Evolutionary conservation across 2,113 vertebrate genomes (phyloP).

Genomic region (Tenrec ecaudatus): DNA sequence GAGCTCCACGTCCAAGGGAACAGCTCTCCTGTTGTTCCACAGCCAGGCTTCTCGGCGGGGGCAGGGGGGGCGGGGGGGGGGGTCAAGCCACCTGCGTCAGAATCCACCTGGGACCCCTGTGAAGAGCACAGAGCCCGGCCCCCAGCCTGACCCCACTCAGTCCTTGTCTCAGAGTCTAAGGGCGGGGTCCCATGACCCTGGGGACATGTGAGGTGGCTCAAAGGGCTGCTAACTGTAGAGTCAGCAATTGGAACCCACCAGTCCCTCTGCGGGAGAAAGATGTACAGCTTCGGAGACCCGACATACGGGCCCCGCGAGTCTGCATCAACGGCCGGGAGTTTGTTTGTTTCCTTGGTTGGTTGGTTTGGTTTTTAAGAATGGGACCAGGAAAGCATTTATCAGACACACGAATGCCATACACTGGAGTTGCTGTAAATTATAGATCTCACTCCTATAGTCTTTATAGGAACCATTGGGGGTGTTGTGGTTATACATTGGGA

Average conservation of each 20-base stretch:
- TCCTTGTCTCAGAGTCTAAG: neutral
- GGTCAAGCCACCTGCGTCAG: neutral
- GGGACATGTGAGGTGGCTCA: too few species aligned
- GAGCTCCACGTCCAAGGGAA: neutral
- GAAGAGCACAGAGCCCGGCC: constrained; percentile 5
- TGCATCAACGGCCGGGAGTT: too few species aligned
- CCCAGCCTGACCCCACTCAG: neutral
- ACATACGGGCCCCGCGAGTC: too few species aligned
- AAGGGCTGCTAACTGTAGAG: too few species aligned
- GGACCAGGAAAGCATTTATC: neutral
- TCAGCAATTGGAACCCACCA: too few species aligned
- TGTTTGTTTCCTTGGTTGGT: too few species aligned
- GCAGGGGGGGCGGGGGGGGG: too few species aligned
- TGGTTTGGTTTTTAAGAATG: too few species aligned
- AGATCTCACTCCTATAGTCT: neutral
- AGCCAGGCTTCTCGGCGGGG: neutral
- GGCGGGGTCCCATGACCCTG: neutral
- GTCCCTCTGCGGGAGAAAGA: too few species aligned
- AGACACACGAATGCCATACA: neutral
- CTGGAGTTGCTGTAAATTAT: neutral
- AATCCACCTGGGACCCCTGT: neutral
- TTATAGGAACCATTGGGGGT: neutral
- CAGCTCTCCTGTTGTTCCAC: neutral
- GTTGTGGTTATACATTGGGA: too few species aligned
- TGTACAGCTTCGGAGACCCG: too few species aligned